A percentile compares a stretch with the other conserved stretches of the same genome.
Evolutionary conservation across 1,140 invertebrate genomes (phyloP).

Genomic region (Paralvinella palmiformis): DNA sequence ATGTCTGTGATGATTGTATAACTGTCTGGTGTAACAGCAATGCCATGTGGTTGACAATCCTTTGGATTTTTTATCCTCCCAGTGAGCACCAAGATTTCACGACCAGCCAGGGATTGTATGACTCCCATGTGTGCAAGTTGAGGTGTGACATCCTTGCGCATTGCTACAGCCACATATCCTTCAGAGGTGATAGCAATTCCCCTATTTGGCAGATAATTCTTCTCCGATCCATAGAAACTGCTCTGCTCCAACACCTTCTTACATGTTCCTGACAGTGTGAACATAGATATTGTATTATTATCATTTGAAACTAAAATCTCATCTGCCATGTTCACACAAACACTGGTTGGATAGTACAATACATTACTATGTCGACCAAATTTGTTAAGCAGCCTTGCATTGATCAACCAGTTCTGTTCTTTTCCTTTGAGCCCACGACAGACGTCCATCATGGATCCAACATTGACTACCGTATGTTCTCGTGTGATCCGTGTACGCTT

Average conservation of each 20-base stretch:
- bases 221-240: conserved; percentile 7
- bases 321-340: conserved; percentile 1
- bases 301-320: conserved; percentile 9
- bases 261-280: background rate
- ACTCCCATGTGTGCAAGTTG: background rate
- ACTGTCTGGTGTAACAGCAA: conserved; percentile 28
- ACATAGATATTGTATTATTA: conserved; percentile 3
- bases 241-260: conserved; percentile 13
- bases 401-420: background rate
- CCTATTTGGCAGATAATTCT: background rate
- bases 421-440: background rate
- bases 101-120: conserved; percentile 4
- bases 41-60: conserved; percentile 31
- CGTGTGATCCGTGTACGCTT: conserved; percentile 9
- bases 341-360: conserved; percentile 1
- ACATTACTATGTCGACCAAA: background rate
- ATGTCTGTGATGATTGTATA: conserved; percentile 35
- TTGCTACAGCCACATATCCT: conserved; percentile 13
- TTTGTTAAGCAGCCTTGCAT: conserved; percentile 3
- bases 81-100: background rate
- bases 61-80: background rate
- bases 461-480: conserved; percentile 12
- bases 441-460: conserved; percentile 9
- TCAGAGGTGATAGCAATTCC: conserved; percentile 7
- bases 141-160: background rate